Base-by-base conservation (phyloP, 64 coral and sea anemone genomes). In the Stichodactyla mertensii region DNA sequence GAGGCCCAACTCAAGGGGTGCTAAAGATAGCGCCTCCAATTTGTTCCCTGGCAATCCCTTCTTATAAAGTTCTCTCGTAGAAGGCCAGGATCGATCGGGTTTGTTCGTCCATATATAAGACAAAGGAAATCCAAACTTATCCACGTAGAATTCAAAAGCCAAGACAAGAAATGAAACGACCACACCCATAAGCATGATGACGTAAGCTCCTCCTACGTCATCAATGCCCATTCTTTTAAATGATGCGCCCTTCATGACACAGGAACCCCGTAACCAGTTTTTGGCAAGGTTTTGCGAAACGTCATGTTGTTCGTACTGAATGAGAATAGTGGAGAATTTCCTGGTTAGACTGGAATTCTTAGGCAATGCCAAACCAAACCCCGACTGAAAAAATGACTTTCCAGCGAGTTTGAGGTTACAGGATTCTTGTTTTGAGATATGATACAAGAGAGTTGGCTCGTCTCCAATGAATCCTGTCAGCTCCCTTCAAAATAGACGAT, bases 341-440 rank as follows among this genome's bases (percentile, higher is more conserved):
- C 64, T 24, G 57, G 89, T 91, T 6, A 86, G 55, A 16, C 74
- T 60, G 1, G 89, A 91, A 59, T 91, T 91, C 52, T 91, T 91
- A 45, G 27, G 70, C 8, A 82, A 77, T 7, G 89, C 89, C 18
- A 91, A 4, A 3, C 84, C 89, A 71, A 91, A 91, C 10, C 89
- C 89, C 2, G 89, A 91, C 6, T 91, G 89, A 60, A 91, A 91
- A 59, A 91, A 91, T n/a, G 89, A 55, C 57, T 91, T 91, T 61
- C 89, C 89, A 27, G 80, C 89, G 27, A 91, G 85, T 64, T 82
- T 86, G 18, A 91, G 77, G 14, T 57, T 15, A 52, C 89, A 91
- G 23, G 85, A 74, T 80, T 54, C 4, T 20, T 86, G 55, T 87
- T 36, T 78, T 13, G 84, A 55, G 4, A 86, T 77, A 16, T 67